These are phyloP conservation scores for Cremastobaeus sp. DNA, from an alignment of 2,888 invertebrate genomes.

Conservation along the genomic window DNA sequence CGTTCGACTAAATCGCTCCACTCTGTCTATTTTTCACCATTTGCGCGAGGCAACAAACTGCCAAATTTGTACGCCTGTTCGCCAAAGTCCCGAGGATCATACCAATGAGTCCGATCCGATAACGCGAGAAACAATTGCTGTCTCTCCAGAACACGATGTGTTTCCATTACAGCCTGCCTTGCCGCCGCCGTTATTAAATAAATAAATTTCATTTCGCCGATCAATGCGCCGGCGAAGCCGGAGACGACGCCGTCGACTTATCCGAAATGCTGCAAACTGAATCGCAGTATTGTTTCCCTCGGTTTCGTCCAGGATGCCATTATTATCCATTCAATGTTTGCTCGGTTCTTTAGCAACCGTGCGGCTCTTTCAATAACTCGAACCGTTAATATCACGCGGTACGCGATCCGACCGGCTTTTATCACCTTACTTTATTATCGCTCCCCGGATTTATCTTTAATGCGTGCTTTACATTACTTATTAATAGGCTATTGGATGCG, in stretches of 20 bases:
- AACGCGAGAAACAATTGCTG: slow-evolving; percentile 15
- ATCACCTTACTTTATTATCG: slow-evolving; percentile 40
- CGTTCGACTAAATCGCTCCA: too few species aligned
- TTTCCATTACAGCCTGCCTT: slow-evolving; percentile 33
- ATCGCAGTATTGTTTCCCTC: slow-evolving; percentile 26
- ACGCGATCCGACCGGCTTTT: slow-evolving; percentile 32
- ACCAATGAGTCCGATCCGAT: too few species aligned
- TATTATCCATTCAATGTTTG: slow-evolving; percentile 55
- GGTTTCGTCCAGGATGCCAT: slow-evolving; percentile 46
- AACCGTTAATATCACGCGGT: slow-evolving; percentile 58
- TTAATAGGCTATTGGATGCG: slow-evolving; percentile 24
- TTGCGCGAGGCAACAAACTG: too few species aligned
- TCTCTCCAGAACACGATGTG: slow-evolving; percentile 4
- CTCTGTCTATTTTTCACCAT: too few species aligned
- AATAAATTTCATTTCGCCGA: slow-evolving; percentile 51
- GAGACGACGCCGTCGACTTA: too few species aligned
- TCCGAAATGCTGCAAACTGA: too few species aligned
- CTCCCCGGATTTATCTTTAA: slow-evolving; percentile 36
- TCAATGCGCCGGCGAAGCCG: too few species aligned
- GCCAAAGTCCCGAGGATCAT: too few species aligned
- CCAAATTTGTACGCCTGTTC: too few species aligned
- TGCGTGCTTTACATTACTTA: slow-evolving; percentile 46
- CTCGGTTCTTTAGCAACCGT: slow-evolving; percentile 29
- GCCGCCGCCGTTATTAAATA: slow-evolving; percentile 41
- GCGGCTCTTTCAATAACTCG: slow-evolving; percentile 53